These are phyloP conservation scores for Ectemnius lituratus DNA, from an alignment of 2,888 invertebrate species.

Conservation along the genomic window DNA sequence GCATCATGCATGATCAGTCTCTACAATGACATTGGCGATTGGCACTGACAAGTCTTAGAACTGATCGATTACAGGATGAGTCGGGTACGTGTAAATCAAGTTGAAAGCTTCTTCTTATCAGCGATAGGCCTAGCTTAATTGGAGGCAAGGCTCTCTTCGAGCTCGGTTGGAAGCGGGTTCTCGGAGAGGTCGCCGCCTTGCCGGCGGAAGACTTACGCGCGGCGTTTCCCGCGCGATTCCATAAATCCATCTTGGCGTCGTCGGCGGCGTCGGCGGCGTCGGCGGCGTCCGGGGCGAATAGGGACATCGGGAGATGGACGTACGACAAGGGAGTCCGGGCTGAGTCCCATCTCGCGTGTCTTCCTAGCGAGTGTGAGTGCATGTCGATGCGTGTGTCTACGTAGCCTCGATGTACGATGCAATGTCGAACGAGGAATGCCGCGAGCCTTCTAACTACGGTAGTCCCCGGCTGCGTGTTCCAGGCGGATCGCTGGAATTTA, in stretches of 20 bases:
- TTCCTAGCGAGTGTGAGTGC: too few relatives aligned
- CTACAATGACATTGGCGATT: too few relatives aligned
- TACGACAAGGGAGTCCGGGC: slow-evolving; percentile 38
- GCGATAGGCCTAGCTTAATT: slow-evolving; percentile 41
- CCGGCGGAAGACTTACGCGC: slow-evolving; percentile 1
- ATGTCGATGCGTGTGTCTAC: slow-evolving; percentile 10
- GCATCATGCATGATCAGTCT: too few relatives aligned
- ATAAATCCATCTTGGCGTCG: slow-evolving; percentile 47
- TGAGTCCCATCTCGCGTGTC: too few relatives aligned
- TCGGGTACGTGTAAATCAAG: too few relatives aligned
- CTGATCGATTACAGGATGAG: too few relatives aligned
- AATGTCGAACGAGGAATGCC: slow-evolving; percentile 61
- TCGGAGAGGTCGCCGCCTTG: slow-evolving; percentile 10
- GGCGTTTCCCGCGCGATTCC: slow-evolving; percentile 31
- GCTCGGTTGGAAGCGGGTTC: slow-evolving; percentile 29
- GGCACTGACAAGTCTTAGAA: too few relatives aligned
- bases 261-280: not conserved
- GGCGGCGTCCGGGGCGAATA: slow-evolving; percentile 19
- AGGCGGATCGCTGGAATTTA: slow-evolving; percentile 67
- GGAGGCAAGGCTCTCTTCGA: slow-evolving; percentile 31
- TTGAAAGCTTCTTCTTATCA: slow-evolving; percentile 40
- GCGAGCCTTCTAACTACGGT: slow-evolving; percentile 62
- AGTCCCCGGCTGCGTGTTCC: slow-evolving; percentile 61
- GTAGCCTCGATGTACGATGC: slow-evolving; percentile 55
- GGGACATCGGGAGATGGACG: slow-evolving; percentile 33